Evolutionary conservation across 2,113 vertebrate genomes (phyloP).

Genomic region (Willisornis vidua): DNA sequence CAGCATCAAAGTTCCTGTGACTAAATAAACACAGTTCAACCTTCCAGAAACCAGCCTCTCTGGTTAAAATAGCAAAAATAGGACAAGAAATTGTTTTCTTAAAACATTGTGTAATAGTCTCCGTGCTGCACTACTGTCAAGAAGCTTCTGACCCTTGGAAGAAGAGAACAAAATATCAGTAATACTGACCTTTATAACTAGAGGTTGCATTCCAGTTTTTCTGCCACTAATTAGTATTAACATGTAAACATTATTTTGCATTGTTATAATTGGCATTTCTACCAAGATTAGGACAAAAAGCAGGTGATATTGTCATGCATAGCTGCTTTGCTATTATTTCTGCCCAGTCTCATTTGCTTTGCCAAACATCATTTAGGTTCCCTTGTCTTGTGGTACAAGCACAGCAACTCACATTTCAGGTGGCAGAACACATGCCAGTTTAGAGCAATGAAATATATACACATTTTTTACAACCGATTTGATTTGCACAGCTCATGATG

Average conservation of each 20-base stretch:
- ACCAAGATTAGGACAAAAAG: constrained; percentile 5
- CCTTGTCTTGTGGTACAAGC: not conserved
- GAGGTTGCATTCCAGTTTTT: constrained; percentile 1
- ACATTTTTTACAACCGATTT: not conserved
- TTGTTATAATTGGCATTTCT: constrained; percentile 36
- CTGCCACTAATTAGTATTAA: constrained; percentile 35
- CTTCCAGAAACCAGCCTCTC: not conserved
- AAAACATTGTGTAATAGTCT: not conserved
- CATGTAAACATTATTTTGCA: constrained; percentile 9
- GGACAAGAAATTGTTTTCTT: not conserved
- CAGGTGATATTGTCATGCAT: not conserved
- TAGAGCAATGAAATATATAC: not conserved
- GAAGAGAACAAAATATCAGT: not conserved
- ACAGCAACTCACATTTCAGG: not conserved
- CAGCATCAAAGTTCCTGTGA: not conserved
- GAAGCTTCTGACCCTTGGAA: not conserved
- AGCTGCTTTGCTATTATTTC: constrained; percentile 9
- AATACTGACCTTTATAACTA: not conserved
- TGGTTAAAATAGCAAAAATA: not conserved
- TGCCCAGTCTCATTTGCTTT: not conserved
- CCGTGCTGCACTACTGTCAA: not conserved
- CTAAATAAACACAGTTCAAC: not conserved
- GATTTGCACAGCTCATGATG: not conserved
- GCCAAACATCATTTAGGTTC: not conserved
- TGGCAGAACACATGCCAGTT: not conserved